Evolutionary conservation across 2,797 vertebrate genomes (phyloP), one percentile per base, ranked within the genome.

Genomic region (Myotis planiceps): DNA sequence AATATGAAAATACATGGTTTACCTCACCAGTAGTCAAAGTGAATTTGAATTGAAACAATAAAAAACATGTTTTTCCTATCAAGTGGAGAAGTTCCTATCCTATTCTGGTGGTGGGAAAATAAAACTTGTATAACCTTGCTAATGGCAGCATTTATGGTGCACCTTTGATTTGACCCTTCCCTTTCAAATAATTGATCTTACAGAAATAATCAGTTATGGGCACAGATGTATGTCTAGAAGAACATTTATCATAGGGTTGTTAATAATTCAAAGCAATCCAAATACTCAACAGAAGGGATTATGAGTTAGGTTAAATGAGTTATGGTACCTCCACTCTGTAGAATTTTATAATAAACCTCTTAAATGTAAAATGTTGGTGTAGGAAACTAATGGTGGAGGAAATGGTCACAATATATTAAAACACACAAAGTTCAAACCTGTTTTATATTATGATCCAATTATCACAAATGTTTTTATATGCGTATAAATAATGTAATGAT

Each of bases 391-490:
- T 63, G 53, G 53, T 42, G 9, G 19, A 81, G 13, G 9, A 92
- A 80, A 92, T 37, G 18, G 58, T 84, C 39, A 78, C 27, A 74
- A 66, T 25, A 51, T 80, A 14, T 96, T 96, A 71, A 49, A 84
- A 92, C 9, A 92, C 9, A 34, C 15, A 29, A 23, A 29, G 45
- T 89, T 74, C 18, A 69, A 75, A 51, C 5, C n/a, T 69, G n/a
- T 69, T 27, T 76, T 69, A 9, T 65, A 81, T 16, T 81, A 49
- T 75, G n/a, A 76, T 68, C 9, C 2, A 63, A 37, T 89, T 76
- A 92, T 81, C 39, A 75, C 34, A 85, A 37, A 63, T 84, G 92
- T 55, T 37, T 88, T 60, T 68, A 58, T 34, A 18, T 23, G 6
- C 7, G 12, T 19, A 51, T 55, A 75, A 37, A 49, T 91, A 87